A percentile compares a stretch with the other conserved stretches of the same genome.
Conservation (phyloP, 2,888 invertebrate genomes). For the Aleiodes alternator region DNA sequence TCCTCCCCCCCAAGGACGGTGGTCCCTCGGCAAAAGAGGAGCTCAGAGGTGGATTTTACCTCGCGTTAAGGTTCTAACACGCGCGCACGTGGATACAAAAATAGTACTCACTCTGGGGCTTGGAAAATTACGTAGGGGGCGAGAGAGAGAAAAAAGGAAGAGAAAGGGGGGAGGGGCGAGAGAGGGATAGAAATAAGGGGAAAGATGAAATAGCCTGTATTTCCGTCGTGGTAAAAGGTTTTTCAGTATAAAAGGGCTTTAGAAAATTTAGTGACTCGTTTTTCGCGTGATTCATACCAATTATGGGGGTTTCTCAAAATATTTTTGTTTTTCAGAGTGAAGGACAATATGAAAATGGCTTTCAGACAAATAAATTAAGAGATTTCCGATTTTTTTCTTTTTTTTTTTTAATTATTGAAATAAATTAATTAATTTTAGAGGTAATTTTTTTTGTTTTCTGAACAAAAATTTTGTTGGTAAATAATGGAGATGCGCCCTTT, state of each 20-base stretch:
- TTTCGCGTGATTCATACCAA: not conserved
- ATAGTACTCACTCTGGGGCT: not conserved
- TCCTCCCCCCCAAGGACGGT: slow-evolving; percentile 16
- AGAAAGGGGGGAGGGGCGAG: not conserved
- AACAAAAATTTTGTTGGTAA: too few species aligned
- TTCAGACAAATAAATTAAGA: not conserved
- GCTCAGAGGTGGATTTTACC: slow-evolving; percentile 2
- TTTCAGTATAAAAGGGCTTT: too few species aligned
- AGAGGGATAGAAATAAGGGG: not conserved
- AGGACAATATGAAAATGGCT: not conserved
- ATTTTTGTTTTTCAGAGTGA: not conserved
- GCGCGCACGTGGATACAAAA: not conserved
- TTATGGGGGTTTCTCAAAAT: not conserved
- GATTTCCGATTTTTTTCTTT: not conserved
- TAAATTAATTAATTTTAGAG: too few species aligned
- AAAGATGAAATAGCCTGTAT: not conserved
- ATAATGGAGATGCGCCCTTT: too few species aligned
- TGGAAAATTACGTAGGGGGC: slow-evolving; percentile 7
- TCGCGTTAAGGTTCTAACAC: slow-evolving; percentile 23
- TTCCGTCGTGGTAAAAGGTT: slow-evolving; percentile 2
- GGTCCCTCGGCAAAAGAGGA: not conserved
- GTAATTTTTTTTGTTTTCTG: too few species aligned
- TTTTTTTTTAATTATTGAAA: too few species aligned
- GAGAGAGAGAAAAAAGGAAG: not conserved
- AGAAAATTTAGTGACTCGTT: too few species aligned